phyloP scores from a whole-genome alignment of 2,888 invertebrate species.

The Pomacea canaliculata region DNA sequence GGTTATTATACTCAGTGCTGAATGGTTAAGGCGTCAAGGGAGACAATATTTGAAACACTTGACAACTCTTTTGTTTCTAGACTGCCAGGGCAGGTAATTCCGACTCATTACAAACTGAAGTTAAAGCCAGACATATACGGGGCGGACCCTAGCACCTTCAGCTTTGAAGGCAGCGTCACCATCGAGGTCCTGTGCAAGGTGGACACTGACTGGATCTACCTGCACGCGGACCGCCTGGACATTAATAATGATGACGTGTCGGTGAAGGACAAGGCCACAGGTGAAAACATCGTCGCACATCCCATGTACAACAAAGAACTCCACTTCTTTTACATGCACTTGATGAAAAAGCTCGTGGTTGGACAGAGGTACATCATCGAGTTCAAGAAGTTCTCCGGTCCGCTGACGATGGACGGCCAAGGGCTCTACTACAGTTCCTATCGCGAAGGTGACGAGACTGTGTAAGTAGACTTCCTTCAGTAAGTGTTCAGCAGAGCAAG shows the following conservation, averaged over 20 bases:
- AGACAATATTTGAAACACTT: too few species aligned
- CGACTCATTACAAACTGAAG: slow-evolving; percentile 42
- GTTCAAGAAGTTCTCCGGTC: slow-evolving; percentile 43
- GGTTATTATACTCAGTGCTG: too few species aligned
- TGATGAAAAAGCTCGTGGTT: background rate
- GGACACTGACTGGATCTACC: slow-evolving; percentile 76
- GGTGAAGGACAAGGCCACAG: slow-evolving; percentile 1
- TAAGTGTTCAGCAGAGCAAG: too few species aligned
- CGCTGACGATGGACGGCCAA: slow-evolving; percentile 44
- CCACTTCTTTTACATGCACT: background rate
- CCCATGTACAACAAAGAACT: slow-evolving; percentile 8
- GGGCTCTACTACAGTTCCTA: slow-evolving; percentile 18
- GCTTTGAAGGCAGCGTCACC: slow-evolving; percentile 15
- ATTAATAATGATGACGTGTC: slow-evolving; percentile 3
- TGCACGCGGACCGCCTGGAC: slow-evolving; percentile 73
- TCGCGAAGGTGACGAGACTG: slow-evolving; percentile 5
- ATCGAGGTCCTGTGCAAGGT: slow-evolving; percentile 19
- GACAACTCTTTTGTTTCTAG: background rate
- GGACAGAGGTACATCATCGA: background rate
- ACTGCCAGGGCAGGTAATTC: slow-evolving; percentile 2
- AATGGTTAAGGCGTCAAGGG: too few species aligned
- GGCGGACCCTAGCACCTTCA: slow-evolving; percentile 28
- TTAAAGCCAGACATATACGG: slow-evolving; percentile 55
- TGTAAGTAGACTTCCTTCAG: slow-evolving; percentile 8
- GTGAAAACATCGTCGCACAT: background rate